These are phyloP conservation scores for Neodiprion fabricii DNA, from an alignment of 1,140 invertebrate species.

Conservation along the genomic window DNA sequence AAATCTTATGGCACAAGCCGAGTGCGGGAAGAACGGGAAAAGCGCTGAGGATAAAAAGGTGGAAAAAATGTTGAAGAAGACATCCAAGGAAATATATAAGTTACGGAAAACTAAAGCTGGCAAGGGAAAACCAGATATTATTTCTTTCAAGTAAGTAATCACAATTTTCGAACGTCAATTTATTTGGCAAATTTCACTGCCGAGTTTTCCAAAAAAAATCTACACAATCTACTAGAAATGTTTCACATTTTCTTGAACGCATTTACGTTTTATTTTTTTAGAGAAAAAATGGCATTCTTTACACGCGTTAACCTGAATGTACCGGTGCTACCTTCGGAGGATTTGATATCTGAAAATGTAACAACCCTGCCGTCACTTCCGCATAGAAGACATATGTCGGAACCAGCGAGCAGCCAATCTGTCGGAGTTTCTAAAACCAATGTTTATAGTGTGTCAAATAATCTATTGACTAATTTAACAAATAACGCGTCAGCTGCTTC, in stretches of 20 bases:
- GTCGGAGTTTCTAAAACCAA: constrained; percentile 15
- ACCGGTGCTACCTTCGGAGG: constrained; percentile 77
- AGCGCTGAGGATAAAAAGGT: constrained; percentile 78
- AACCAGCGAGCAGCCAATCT: constrained; percentile 36
- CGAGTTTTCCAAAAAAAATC: not conserved
- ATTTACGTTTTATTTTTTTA: constrained; percentile 55
- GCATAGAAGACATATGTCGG: constrained; percentile 52
- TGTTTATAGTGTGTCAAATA: constrained; percentile 25
- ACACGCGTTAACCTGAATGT: constrained; percentile 80
- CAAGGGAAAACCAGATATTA: constrained; percentile 88
- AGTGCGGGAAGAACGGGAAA: constrained; percentile 67
- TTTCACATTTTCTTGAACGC: constrained; percentile 28
- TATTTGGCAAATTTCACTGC: constrained; percentile 9
- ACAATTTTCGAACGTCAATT: not conserved
- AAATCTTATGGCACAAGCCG: constrained; percentile 72
- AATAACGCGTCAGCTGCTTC: not conserved
- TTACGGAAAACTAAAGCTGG: constrained; percentile 85
- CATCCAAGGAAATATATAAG: constrained; percentile 89
- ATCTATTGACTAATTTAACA: not conserved
- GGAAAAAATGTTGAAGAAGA: constrained; percentile 83
- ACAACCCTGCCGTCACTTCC: constrained; percentile 22
- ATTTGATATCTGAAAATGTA: constrained; percentile 40
- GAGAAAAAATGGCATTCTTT: constrained; percentile 96
- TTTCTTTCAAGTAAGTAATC: constrained; percentile 88
- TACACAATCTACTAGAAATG: not conserved